A percentile compares a stretch with the other conserved stretches of the same genome.
Conservation (phyloP, 1,140 invertebrate species). For the Physella acuta region DNA sequence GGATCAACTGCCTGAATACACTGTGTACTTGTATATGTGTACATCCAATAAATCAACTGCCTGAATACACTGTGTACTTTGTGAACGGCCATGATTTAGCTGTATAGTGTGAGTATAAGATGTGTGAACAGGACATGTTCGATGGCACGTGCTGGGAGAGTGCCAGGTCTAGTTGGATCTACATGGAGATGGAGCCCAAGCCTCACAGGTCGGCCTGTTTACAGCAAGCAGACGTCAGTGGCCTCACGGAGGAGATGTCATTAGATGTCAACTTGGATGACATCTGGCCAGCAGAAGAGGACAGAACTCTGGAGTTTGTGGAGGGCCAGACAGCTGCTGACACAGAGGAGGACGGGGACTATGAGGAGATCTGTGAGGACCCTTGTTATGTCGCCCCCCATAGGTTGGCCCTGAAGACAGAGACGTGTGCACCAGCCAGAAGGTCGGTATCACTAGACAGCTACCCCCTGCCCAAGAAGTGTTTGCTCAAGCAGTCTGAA, state of each 20-base stretch:
- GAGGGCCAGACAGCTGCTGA: background rate
- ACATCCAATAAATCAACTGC: too few relatives aligned
- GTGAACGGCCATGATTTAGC: background rate
- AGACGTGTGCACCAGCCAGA: background rate
- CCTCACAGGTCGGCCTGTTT: too few relatives aligned
- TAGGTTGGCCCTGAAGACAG: too few relatives aligned
- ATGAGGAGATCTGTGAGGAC: background rate
- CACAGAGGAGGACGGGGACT: conserved; percentile 8
- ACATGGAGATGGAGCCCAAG: conserved; percentile 32
- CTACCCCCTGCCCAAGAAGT: background rate
- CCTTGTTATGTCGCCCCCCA: background rate
- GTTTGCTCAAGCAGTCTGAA: conserved; percentile 8
- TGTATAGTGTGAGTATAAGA: background rate
- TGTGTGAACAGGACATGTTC: background rate
- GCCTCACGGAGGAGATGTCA: too few relatives aligned
- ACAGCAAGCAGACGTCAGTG: too few relatives aligned
- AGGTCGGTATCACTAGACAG: conserved; percentile 17
- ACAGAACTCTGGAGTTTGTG: background rate
- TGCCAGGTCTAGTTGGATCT: conserved; percentile 38
- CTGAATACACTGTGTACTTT: too few relatives aligned
- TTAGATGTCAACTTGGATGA: too few relatives aligned
- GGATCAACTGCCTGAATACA: too few relatives aligned
- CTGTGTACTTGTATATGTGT: too few relatives aligned
- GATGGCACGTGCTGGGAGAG: conserved; percentile 28
- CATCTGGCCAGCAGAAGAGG: background rate